phyloP scores from a whole-genome alignment of 2,113 vertebrate genomes.

The Corydoras maculifer region DNA sequence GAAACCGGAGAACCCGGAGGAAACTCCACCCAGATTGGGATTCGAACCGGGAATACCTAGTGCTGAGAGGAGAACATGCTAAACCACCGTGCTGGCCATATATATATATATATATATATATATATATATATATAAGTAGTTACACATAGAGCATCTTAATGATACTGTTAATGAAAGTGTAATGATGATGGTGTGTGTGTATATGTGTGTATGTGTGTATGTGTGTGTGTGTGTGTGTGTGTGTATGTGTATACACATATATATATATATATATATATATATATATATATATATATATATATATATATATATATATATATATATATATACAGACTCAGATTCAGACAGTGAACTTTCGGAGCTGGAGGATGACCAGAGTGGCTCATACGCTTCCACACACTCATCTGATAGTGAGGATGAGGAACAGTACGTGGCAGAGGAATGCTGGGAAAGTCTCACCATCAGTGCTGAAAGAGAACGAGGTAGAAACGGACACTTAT shows the following conservation, averaged over 20 bases:
- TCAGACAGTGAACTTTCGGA: slow-evolving; percentile 85
- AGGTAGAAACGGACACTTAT: slow-evolving; percentile 49
- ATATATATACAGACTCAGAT: slow-evolving; percentile 68
- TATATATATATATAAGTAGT: no score
- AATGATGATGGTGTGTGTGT: neutral
- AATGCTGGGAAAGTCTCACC: slow-evolving; percentile 78
- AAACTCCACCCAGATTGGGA: no score
- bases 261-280: slow-evolving; percentile 53
- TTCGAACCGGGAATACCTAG: no score
- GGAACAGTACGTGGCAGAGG: slow-evolving; percentile 64
- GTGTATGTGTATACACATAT: slow-evolving; percentile 55
- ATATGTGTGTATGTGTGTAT: neutral
- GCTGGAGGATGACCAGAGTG: slow-evolving; percentile 83
- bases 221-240: slow-evolving; percentile 9
- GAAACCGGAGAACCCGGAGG: no score
- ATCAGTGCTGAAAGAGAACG: slow-evolving; percentile 56
- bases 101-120: no score
- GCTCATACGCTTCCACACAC: slow-evolving; percentile 82
- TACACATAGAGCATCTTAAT: no score
- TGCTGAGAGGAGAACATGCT: no score
- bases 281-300: slow-evolving; percentile 53
- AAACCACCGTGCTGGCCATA: no score
- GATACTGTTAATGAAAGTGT: neutral
- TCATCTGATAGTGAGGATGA: slow-evolving; percentile 90
- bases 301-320: slow-evolving; percentile 65